These are phyloP conservation scores for Drosophila atripex DNA, from an alignment of 2,888 invertebrate species.

Conservation along the genomic window DNA sequence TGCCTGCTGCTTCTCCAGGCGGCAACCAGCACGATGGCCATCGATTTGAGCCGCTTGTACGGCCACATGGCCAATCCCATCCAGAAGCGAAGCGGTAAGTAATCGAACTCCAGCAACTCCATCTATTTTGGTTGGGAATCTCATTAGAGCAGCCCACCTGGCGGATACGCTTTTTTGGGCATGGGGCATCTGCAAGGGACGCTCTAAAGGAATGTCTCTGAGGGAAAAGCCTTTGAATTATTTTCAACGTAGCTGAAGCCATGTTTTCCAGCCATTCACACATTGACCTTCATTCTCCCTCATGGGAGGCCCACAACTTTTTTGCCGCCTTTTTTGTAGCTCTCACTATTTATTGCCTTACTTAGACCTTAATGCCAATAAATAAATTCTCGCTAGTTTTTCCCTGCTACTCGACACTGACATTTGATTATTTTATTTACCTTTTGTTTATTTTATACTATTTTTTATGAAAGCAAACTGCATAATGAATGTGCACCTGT, in stretches of 20 bases:
- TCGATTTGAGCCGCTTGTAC: conserved; percentile 92
- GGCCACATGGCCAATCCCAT: conserved; percentile 86
- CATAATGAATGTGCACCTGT: conserved; percentile 46
- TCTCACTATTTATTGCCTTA: conserved; percentile 35
- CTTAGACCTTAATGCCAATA: conserved; percentile 30
- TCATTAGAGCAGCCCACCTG: conserved; percentile 38
- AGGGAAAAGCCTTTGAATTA: not conserved
- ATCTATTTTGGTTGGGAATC: conserved; percentile 24
- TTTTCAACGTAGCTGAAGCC: not conserved
- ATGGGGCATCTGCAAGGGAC: not conserved
- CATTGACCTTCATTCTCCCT: conserved; percentile 17
- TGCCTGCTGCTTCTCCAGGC: conserved; percentile 87
- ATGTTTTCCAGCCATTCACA: conserved; percentile 1
- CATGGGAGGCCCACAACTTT: not conserved
- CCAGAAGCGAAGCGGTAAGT: conserved; percentile 84
- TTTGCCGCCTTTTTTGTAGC: not conserved
- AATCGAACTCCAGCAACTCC: conserved; percentile 29
- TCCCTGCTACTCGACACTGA: not conserved
- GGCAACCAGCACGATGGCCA: conserved; percentile 85
- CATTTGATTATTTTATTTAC: conserved; percentile 14
- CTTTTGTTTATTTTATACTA: not conserved
- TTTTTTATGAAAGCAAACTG: conserved; percentile 28
- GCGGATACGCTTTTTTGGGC: conserved; percentile 17
- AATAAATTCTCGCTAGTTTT: conserved; percentile 22
- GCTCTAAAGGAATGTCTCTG: not conserved